These are phyloP conservation scores for Gracilinanus agilis DNA, from an alignment of 2,113 vertebrate species.

Conservation along the genomic window DNA sequence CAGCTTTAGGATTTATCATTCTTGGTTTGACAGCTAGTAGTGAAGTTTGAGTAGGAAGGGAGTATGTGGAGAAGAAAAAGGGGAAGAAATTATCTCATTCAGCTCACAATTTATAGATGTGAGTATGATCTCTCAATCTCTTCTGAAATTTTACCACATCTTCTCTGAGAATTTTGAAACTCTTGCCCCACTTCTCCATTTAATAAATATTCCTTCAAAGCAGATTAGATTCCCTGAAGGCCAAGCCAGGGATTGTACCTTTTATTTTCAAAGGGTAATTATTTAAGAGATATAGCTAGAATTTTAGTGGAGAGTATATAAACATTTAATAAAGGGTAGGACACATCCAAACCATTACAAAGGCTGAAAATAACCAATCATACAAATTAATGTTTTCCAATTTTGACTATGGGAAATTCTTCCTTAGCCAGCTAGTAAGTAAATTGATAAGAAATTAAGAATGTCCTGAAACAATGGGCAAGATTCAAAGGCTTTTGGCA, in stretches of 20 bases:
- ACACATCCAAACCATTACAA: neutral
- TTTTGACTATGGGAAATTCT: slow-evolving; percentile 12
- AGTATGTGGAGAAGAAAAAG: neutral
- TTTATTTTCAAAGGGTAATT: fast-evolving
- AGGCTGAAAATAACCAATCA: slow-evolving; percentile 24
- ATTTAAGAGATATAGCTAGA: neutral
- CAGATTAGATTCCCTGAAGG: neutral
- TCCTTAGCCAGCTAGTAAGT: neutral
- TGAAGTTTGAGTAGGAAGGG: neutral
- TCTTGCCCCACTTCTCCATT: neutral
- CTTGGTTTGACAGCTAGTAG: neutral
- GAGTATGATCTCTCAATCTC: neutral
- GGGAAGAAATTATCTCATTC: neutral
- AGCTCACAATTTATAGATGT: neutral
- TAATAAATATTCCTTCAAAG: neutral
- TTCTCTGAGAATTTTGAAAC: neutral
- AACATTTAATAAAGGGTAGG: neutral
- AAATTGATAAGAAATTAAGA: slow-evolving; percentile 9
- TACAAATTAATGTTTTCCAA: slow-evolving; percentile 1
- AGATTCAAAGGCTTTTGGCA: neutral
- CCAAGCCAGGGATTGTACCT: neutral
- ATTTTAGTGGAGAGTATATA: neutral
- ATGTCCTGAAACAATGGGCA: neutral
- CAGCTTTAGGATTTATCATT: neutral
- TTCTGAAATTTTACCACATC: neutral